Base-by-base conservation (phyloP, 92 coral and sea anemone species). In the Desmophyllum pertusum region DNA sequence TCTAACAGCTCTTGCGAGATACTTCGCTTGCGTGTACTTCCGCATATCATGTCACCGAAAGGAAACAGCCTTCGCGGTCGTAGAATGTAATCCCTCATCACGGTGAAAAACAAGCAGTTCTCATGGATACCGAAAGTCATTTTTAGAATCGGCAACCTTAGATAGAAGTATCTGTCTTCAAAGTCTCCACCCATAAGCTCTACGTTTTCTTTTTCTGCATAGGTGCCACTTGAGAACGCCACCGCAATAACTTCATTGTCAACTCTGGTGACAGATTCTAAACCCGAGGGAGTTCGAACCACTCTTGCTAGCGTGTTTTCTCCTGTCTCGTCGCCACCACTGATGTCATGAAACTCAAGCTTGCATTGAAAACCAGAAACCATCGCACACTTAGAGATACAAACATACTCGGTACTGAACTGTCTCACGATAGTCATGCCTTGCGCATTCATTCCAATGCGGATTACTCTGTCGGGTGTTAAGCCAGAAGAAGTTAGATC, bases 241-340 rank as follows among this genome's bases (percentile, higher is more conserved):
- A 89, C 87, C 2, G 69, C 88, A 1, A 92, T 81, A 7, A 89
- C 91, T 40, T 91, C 43, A 43, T 84, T 80, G 59, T 80, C 90
- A 23, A 87, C 92, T 27, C 85, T 83, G 41, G 89, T 84, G 41
- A 96, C 93, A 7, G 98, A 91, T 62, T 96, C 98, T 66, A 96
- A 86, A 59, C 98, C 98, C 55, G 96, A 87, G 18, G 98, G 98
- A 76, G 96, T 92, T 39, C 98, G 91, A 11, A 96, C 95, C 17
- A 93, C 97, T 77, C 98, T 87, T 46, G 92, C 88, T 39, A 94
- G 80, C 2, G 96, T 90, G 11, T 88, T 40, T 67, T 96, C 95
- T 52, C 90, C 90, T 1, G 89, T 81, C 75, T 78, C 88, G 62
- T 76, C 78, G n/a, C 90, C 87, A 10, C 70, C 67, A 42, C 75